Evolutionary conservation across 2,797 vertebrate species (phyloP), one percentile per base, ranked within the genome.

Genomic region (Valencia hispanica): DNA sequence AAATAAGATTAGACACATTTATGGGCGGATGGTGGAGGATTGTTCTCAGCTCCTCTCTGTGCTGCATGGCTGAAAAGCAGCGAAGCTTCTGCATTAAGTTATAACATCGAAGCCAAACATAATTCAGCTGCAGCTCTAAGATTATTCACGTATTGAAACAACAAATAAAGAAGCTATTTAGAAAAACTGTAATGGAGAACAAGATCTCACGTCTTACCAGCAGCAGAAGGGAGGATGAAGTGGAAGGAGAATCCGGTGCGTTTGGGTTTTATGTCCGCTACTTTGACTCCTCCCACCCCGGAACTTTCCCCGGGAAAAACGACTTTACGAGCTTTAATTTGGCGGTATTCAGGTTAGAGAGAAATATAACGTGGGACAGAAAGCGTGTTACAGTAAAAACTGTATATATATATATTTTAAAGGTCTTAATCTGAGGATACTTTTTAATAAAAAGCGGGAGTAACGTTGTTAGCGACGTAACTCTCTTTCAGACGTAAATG

Each of bases 21-120:
- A 45, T 0, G 3, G 27, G 0, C 1, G 53, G 93, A 94, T 94
- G 92, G 82, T 5, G 20, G 0, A 51, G 36, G 93, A 94, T 94
- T 85, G 20, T 0, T 17, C 4, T 0, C 5, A 18, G 22, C 0
- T 2, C 0, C 1, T 1, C 1, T 1, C 1, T 11, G 1, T 14
- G 43, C 34, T n/a, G 27, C 14, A 55, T 6, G 0, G 0, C 5
- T 17, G 2, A 0, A n/a, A 10, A 1, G 0, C 18, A 0, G n/a
- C 1, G 5, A 20, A 9, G 14, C 7, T 1, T 45, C 14, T 3
- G 18, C 15, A 41, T 45, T 14, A 32, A 22, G n/a, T 72, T 3
- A 1, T 4, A n/a, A 6, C 0, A 0, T 1, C 0, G 0, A 11
- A 7, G 5, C 1, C 8, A 6, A 36, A 43, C 27, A 20, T 1